Evolutionary conservation across 1,140 invertebrate species (phyloP).

Genomic region (Nasonia longicornis): DNA sequence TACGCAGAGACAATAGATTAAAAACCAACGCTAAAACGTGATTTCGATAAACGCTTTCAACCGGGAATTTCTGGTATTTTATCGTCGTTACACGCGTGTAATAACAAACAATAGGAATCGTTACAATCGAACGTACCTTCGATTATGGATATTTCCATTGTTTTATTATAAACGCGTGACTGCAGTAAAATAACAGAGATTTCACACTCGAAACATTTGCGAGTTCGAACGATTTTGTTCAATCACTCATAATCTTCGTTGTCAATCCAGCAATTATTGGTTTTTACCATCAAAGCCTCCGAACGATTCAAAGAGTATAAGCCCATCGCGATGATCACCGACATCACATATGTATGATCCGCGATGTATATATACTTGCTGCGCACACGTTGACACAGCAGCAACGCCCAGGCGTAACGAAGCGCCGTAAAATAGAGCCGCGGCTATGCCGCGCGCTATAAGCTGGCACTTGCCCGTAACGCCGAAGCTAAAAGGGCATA

Average conservation of each 20-base stretch:
- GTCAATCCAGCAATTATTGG: neutral
- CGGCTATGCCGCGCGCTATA: neutral
- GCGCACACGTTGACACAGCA: neutral
- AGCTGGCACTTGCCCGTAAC: conserved; percentile 18
- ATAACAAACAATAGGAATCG: neutral
- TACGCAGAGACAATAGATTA: neutral
- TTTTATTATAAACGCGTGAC: neutral
- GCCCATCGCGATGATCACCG: neutral
- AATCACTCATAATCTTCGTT: neutral
- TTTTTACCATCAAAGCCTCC: neutral
- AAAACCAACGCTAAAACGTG: neutral
- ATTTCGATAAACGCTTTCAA: neutral
- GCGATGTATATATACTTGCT: neutral
- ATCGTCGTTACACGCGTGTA: neutral
- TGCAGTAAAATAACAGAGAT: neutral
- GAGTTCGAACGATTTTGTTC: neutral
- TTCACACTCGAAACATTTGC: neutral
- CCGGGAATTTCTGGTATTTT: neutral
- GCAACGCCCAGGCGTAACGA: conserved; percentile 8
- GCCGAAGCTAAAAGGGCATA: conserved; percentile 36
- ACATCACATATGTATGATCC: neutral
- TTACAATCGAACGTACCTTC: neutral
- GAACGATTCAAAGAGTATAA: neutral
- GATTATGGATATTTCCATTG: neutral
- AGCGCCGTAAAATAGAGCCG: conserved; percentile 29